Evolutionary conservation across 2,797 vertebrate genomes (phyloP), one percentile per base, ranked within the genome.

Genomic region (Phrynocephalus vlangalii): DNA sequence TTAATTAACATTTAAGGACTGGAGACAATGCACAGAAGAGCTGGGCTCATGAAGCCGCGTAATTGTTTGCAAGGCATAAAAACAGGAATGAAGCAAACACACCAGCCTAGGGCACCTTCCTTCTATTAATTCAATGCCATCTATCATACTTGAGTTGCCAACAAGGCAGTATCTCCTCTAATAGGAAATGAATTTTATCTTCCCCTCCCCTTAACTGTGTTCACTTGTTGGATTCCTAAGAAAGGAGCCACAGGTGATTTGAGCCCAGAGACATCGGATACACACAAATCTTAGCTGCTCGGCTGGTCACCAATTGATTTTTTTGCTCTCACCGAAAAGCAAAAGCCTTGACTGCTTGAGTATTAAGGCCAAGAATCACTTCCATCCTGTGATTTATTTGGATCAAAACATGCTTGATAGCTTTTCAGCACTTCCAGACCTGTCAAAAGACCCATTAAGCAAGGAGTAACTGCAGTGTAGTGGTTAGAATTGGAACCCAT

Each of bases 341-440:
- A 82, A 90, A 90, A 89, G 24, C n/a, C 48, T 83, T 80, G 82
- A 89, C 91, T 77, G 15, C 85, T 11, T 86, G 82, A 91, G 83
- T 7, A 38, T 10, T 90, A 44, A 15, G 71, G 90, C 92, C 88
- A 83, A 87, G 88, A 87, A 79, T 70, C 28, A 20, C 18, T 91
- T 89, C 88, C 76, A 83, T 63, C 72, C 85, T 91, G 80, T 89
- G 78, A 79, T 66, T 66, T 79, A 33, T 66, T 87, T 90, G 87
- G 90, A 71, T 83, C 79, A 80, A 71, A 75, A 82, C 85, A 24
- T 72, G 28, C 83, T 75, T 91, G 60, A 76, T 77, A 50, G 75
- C 44, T 73, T 79, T 38, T 91, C 0, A 0, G 30, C 20, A 79
- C 50, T 78, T 87, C 81, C 38, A 86, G 80, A 81, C 90, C 82